phyloP scores from a whole-genome alignment of 2,888 invertebrate genomes.

The Incurvaria masculella region DNA sequence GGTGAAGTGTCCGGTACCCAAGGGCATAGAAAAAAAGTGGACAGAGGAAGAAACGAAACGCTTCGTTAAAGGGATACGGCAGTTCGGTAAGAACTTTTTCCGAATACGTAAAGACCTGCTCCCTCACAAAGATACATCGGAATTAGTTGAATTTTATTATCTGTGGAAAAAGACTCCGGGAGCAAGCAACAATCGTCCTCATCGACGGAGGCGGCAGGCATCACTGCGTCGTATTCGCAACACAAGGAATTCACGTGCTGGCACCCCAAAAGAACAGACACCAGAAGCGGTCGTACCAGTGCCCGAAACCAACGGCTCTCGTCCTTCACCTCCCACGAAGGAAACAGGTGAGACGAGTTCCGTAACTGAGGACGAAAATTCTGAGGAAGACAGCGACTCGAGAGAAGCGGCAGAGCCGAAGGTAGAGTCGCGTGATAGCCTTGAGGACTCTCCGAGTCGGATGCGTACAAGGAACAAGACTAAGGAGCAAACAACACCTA shows the following conservation, averaged over 20 bases:
- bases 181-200: conserved; percentile 94
- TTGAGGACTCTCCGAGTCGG: conserved; percentile 81
- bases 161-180: conserved; percentile 99
- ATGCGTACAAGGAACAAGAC: conserved; percentile 86
- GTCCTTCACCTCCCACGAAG: conserved; percentile 67
- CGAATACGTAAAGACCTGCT: conserved; percentile 94
- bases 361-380: conserved; percentile 86
- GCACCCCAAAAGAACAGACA: conserved; percentile 70
- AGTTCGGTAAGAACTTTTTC: conserved; percentile 99
- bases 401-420: conserved; percentile 80
- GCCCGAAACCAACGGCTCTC: conserved; percentile 49
- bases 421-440: conserved; percentile 65
- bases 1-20: conserved; percentile 95
- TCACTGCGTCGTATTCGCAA: conserved; percentile 85
- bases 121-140: conserved; percentile 95
- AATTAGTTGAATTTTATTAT: conserved; percentile 98
- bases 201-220: conserved; percentile 83
- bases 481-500: conserved; percentile 66
- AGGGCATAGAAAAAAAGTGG: conserved; percentile 98
- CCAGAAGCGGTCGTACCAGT: conserved; percentile 56
- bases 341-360: conserved; percentile 72
- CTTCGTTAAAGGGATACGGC: conserved; percentile 96
- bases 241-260: conserved; percentile 82
- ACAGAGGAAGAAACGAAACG: conserved; percentile 97
- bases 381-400: conserved; percentile 94